A percentile compares a stretch with the other conserved stretches of the same genome.
phyloP scores from a whole-genome alignment of 2,113 vertebrate species.

The Myxocyprinus asiaticus region DNA sequence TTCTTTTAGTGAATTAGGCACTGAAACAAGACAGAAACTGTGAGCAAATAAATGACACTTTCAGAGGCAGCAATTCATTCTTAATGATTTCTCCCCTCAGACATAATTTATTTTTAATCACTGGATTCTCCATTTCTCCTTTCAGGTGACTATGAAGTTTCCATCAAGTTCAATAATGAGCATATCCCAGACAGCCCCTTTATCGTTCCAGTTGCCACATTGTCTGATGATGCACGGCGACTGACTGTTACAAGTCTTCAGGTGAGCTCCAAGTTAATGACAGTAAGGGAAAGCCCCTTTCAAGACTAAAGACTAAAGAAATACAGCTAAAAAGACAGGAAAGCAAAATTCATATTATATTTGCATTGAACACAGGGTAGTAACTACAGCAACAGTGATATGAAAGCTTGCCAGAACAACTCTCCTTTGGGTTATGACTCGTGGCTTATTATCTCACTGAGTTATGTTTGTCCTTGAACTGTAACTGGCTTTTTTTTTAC shows the following conservation, averaged over 20 bases:
- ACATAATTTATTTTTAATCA: background rate
- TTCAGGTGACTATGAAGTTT: conserved; percentile 93
- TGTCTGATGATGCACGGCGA: conserved; percentile 90
- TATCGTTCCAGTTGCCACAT: conserved; percentile 90
- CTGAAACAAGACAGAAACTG: too few relatives aligned
- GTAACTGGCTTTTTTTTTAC: conserved; percentile 62
- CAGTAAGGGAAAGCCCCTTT: background rate
- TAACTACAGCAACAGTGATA: background rate
- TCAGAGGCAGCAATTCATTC: too few relatives aligned
- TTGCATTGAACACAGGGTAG: background rate
- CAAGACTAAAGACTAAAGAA: background rate
- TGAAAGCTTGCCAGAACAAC: background rate
- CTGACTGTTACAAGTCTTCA: conserved; percentile 94
- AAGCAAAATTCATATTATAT: background rate
- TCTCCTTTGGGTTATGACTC: background rate
- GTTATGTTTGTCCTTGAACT: conserved; percentile 57
- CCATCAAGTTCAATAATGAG: conserved; percentile 97
- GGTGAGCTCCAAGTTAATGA: conserved; percentile 74
- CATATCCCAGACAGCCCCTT: conserved; percentile 97
- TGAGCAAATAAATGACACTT: too few relatives aligned
- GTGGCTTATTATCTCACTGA: too few relatives aligned
- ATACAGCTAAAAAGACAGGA: background rate
- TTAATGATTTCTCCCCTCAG: too few relatives aligned
- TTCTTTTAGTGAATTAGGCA: too few relatives aligned
- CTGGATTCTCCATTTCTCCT: conserved; percentile 30